Base-by-base conservation (phyloP, 2,113 vertebrate species). In the Pseudorasbora parva region DNA sequence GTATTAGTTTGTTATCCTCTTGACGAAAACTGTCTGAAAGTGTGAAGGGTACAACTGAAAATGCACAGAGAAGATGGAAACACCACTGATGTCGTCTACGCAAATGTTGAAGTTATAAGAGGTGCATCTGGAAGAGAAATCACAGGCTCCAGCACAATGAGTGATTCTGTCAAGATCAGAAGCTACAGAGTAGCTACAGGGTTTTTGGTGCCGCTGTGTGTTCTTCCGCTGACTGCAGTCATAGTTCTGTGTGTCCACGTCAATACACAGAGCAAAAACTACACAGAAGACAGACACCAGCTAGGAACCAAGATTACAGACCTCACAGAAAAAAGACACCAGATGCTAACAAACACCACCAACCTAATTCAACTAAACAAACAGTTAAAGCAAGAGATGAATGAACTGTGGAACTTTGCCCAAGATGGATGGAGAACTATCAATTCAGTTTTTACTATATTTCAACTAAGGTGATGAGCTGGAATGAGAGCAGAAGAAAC, bases 211-310 rank as follows among this genome's bases (percentile, higher is more conserved):
- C 12, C 47, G 33, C 8, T 62, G 37, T 27, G 37, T 47, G 57
- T 62, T n/a, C n/a, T n/a, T n/a, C n/a, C n/a, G n/a, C 54, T 78
- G 54, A 73, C 71, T 73, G 71, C 14, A 43, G 68, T 19, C 45
- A 49, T 73, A 49, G 27, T 25, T 21, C 8, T 77, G 12, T 57
- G 54, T 4, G 54, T 77, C 19, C 14, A 27, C 4, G 8, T 23
- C 1, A 19, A 17, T 27, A 8, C 6, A 14, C 10, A 59, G 19
- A 57, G 10, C 21, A 57, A 57, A n/a, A 71, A 23, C 43, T 47
- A 45, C 51, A 77, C 10, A 56, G 19, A 57, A 14, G 19, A 59
- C 17, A 77, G 17, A 33, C 14, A 54, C 4, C 30, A 57, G 33
- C 30, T 37, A 43, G 37, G 37, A 37, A 7, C 37, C 37, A 37